Conservation (phyloP, 2,888 invertebrate genomes). For the Andrena trimmerana region DNA sequence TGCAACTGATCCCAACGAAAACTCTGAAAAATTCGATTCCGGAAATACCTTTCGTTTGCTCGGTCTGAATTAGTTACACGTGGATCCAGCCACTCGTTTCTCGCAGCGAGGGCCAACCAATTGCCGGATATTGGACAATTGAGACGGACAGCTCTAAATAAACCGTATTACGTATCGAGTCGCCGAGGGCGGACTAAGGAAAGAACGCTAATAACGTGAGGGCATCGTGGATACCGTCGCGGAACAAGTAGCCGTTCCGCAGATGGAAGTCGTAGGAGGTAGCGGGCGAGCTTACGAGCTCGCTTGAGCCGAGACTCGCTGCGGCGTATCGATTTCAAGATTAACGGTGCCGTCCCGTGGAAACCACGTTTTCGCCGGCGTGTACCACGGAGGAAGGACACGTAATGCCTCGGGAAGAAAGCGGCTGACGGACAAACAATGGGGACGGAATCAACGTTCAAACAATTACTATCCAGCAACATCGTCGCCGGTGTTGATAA, state of each 20-base stretch:
- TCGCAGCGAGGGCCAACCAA: not conserved
- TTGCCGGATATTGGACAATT: constrained; percentile 11
- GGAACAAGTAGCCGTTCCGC: not conserved
- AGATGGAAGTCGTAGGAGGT: not conserved
- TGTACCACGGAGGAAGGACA: constrained; percentile 27
- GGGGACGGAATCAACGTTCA: constrained; percentile 71
- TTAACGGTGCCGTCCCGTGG: constrained; percentile 20
- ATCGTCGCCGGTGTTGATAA: constrained; percentile 74
- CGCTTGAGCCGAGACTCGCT: not conserved
- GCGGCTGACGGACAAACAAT: constrained; percentile 70
- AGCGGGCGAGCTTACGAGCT: not conserved
- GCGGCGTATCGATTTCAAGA: constrained; percentile 50
- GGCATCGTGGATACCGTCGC: not conserved
- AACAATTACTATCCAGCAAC: constrained; percentile 71
- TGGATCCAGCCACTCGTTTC: not conserved
- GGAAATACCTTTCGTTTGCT: not conserved
- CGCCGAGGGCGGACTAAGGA: not conserved
- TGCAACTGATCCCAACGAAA: not conserved
- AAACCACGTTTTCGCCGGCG: constrained; percentile 18
- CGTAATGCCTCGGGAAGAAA: constrained; percentile 48
- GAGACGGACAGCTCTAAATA: constrained; percentile 10
- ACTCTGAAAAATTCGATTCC: not conserved
- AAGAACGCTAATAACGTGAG: not conserved
- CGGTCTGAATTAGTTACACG: not conserved
- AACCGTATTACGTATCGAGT: constrained; percentile 13